Evolutionary conservation across 2,113 vertebrate species (phyloP).

Genomic region (Gallinago jamesoni): DNA sequence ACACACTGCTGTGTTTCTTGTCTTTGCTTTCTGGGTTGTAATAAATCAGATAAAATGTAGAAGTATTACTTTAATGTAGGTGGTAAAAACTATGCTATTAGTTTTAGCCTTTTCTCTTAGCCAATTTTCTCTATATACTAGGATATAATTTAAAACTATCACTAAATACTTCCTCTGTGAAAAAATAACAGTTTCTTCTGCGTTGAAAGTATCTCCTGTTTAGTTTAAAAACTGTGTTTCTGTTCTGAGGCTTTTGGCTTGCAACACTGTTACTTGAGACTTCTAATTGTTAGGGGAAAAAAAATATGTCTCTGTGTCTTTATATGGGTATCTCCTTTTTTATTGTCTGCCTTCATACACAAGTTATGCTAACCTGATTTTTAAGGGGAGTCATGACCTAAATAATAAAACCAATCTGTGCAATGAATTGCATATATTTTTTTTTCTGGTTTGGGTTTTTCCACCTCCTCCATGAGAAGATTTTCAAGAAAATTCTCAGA

Average conservation of each 20-base stretch:
- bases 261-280: background rate
- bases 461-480: background rate
- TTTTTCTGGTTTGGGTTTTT: background rate
- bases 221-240: background rate
- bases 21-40: background rate
- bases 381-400: background rate
- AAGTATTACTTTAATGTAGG: background rate
- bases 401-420: background rate
- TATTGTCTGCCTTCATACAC: background rate
- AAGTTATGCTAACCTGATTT: background rate
- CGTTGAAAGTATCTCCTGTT: background rate
- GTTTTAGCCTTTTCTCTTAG: background rate
- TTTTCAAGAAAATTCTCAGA: background rate
- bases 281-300: background rate
- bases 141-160: background rate
- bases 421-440: background rate
- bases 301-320: background rate
- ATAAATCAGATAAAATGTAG: background rate
- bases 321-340: fast-evolving
- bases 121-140: background rate
- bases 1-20: background rate
- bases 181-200: background rate
- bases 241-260: background rate
- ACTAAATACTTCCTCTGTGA: background rate
- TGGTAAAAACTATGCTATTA: background rate